Evolutionary conservation across 2,113 vertebrate genomes (phyloP).

Genomic region (Chaetops frenatus): DNA sequence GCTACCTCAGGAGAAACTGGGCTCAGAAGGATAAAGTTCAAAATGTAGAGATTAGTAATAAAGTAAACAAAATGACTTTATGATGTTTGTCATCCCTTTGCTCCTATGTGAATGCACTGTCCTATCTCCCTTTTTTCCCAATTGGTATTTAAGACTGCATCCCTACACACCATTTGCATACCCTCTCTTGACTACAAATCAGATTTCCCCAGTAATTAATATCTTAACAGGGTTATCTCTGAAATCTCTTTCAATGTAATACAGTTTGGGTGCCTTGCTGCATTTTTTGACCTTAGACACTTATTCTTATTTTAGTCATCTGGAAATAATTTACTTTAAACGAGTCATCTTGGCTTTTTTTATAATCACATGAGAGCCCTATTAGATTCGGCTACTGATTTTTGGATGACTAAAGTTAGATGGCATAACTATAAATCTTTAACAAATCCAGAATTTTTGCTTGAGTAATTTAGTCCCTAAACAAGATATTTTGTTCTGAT

Average conservation of each 20-base stretch:
- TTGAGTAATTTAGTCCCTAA: background rate
- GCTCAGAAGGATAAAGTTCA: slow-evolving; percentile 16
- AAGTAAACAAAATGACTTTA: background rate
- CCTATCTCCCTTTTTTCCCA: background rate
- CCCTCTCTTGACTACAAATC: background rate
- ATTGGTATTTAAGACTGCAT: background rate
- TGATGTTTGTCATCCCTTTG: slow-evolving; percentile 4
- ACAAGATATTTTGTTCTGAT: background rate
- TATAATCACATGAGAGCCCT: background rate
- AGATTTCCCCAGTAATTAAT: background rate
- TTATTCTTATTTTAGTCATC: background rate
- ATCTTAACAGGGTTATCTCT: background rate
- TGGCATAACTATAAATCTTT: background rate
- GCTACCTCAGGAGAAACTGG: background rate
- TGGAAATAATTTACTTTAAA: background rate
- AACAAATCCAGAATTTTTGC: background rate
- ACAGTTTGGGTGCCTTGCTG: background rate
- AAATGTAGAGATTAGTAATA: background rate
- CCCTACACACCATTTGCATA: background rate
- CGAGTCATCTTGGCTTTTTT: background rate
- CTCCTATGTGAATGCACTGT: background rate
- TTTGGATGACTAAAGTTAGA: background rate
- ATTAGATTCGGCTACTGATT: background rate
- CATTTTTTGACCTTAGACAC: background rate
- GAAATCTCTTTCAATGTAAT: background rate